phyloP scores from a whole-genome alignment of 2,113 vertebrate genomes.

The Tachysurus fulvidraco region DNA sequence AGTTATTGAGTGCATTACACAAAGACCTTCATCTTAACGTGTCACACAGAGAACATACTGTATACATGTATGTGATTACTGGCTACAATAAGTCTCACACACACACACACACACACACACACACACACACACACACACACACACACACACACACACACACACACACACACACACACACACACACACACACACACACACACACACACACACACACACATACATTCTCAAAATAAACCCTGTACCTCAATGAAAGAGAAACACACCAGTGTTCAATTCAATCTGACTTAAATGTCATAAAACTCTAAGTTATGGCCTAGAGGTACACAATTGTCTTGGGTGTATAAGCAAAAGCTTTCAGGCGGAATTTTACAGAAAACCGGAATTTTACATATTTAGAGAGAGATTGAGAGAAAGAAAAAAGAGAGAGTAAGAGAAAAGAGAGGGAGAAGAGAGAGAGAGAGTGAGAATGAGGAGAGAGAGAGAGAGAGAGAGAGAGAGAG shows the following conservation, averaged over 20 bases:
- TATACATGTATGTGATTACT: neutral
- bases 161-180: no score
- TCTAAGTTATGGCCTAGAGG: neutral
- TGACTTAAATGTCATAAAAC: neutral
- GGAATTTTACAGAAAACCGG: neutral
- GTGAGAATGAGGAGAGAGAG: no score
- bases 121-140: no score
- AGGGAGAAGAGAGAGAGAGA: no score
- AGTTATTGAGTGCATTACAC: conserved; percentile 9
- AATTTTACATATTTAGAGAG: no score
- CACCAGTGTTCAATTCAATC: neutral
- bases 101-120: no score
- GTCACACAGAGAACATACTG: conserved; percentile 1
- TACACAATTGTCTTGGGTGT: neutral
- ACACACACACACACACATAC: no score
- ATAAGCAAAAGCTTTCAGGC: neutral
- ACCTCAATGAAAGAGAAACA: neutral
- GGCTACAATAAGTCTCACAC: neutral
- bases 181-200: no score
- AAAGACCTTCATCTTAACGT: neutral
- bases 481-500: no score
- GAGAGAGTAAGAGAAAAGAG: no score
- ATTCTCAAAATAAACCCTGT: neutral
- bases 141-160: no score
- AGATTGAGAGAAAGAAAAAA: no score